A percentile compares a stretch with the other conserved stretches of the same genome.
Conservation (phyloP, 2,888 invertebrate genomes). For the Leucophenga maculata region DNA sequence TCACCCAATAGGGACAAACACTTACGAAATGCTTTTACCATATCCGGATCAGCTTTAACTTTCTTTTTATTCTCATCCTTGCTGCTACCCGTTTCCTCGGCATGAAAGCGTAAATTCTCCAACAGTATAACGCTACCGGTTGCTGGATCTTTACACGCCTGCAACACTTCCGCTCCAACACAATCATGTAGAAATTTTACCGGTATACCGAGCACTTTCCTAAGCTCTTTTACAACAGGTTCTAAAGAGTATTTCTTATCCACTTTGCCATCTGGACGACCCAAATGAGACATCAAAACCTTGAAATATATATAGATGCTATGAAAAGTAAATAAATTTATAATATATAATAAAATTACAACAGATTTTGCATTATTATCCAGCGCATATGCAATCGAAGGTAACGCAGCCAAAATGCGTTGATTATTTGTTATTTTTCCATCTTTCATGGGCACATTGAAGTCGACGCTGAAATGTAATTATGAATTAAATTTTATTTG, state of each 20-base stretch:
- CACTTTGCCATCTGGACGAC: slow-evolving; percentile 92
- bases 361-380: slow-evolving; percentile 94
- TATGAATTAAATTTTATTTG: neutral
- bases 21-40: slow-evolving; percentile 84
- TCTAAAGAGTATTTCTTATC: slow-evolving; percentile 91
- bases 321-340: neutral
- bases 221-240: slow-evolving; percentile 93
- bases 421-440: slow-evolving; percentile 98
- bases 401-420: slow-evolving; percentile 94
- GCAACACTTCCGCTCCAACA: slow-evolving; percentile 91
- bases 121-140: slow-evolving; percentile 91
- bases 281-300: slow-evolving; percentile 96
- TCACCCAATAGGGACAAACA: slow-evolving; percentile 95
- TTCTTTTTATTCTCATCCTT: slow-evolving; percentile 87
- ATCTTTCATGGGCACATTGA: slow-evolving; percentile 97
- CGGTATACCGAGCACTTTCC: slow-evolving; percentile 82
- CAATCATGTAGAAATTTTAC: slow-evolving; percentile 89
- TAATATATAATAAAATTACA: slow-evolving; percentile 36
- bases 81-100: slow-evolving; percentile 99
- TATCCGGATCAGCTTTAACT: slow-evolving; percentile 90
- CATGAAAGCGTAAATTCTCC: slow-evolving; percentile 95
- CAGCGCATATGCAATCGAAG: slow-evolving; percentile 92
- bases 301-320: slow-evolving; percentile 32
- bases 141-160: slow-evolving; percentile 87
- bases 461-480: slow-evolving; percentile 92